These are phyloP conservation scores for Luidia sarsii DNA, from an alignment of 53 echinoderm and acorn worm species.

Conservation along the genomic window DNA sequence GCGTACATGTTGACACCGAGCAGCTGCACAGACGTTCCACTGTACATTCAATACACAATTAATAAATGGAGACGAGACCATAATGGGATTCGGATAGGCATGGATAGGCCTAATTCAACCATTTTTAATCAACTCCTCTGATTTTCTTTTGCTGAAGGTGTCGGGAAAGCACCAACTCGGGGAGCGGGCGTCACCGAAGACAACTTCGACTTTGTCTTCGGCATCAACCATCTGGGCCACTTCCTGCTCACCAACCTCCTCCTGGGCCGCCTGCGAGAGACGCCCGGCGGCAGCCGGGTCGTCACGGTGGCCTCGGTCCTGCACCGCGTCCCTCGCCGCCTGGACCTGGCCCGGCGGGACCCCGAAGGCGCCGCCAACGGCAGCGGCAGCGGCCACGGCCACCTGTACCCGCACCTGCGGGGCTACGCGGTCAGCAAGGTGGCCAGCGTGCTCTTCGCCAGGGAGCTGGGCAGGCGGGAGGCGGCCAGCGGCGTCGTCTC, in stretches of 20 bases:
- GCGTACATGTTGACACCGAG: no score
- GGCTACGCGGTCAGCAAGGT: slow-evolving; percentile 72
- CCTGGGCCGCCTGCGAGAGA: slow-evolving; percentile 71
- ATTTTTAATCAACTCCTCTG: no score
- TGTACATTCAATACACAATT: no score
- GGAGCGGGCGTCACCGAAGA: slow-evolving; percentile 43
- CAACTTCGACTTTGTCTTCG: slow-evolving; percentile 69
- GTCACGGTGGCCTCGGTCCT: slow-evolving; percentile 69
- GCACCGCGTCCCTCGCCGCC: slow-evolving; percentile 5
- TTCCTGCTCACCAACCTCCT: slow-evolving; percentile 76
- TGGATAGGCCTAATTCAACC: no score
- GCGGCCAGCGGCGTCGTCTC: slow-evolving; percentile 63
- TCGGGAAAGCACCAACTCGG: not conserved
- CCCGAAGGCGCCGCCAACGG: not conserved
- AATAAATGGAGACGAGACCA: no score
- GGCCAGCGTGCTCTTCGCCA: slow-evolving; percentile 77
- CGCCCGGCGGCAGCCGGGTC: slow-evolving; percentile 71
- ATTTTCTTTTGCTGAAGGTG: not conserved
- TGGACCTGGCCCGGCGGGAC: slow-evolving; percentile 31
- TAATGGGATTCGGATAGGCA: no score
- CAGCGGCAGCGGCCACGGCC: no score
- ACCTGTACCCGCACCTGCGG: slow-evolving; percentile 42
- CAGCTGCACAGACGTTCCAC: no score
- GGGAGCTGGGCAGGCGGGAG: slow-evolving; percentile 69
- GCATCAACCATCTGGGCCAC: slow-evolving; percentile 73